A percentile compares a stretch with the other conserved stretches of the same genome.
Evolutionary conservation across 2,888 invertebrate genomes (phyloP).

Genomic region (Acronicta aceris): DNA sequence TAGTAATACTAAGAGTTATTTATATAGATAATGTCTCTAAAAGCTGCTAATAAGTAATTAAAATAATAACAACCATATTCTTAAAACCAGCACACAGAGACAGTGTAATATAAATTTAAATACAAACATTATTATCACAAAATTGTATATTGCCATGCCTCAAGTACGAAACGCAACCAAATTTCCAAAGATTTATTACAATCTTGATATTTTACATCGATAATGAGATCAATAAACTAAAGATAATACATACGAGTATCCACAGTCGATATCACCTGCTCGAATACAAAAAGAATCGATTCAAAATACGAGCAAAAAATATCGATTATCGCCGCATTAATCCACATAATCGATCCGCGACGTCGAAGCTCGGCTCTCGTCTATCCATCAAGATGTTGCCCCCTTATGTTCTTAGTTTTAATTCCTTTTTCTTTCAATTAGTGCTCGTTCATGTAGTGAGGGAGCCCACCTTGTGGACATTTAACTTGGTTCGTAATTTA

Average conservation of each 20-base stretch:
- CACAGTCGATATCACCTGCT: conserved; percentile 71
- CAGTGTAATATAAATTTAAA: no score
- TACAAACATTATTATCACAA: conserved; percentile 8
- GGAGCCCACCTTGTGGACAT: conserved; percentile 60
- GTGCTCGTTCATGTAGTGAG: conserved; percentile 55
- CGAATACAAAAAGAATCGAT: conserved; percentile 60
- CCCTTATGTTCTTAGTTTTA: conserved; percentile 48
- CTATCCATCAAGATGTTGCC: conserved; percentile 71
- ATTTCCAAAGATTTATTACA: conserved; percentile 49
- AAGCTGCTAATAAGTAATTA: no score
- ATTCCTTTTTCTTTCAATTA: conserved; percentile 63
- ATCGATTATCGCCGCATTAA: conserved; percentile 77
- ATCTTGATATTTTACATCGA: conserved; percentile 58
- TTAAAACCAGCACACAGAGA: background rate
- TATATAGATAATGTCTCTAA: no score
- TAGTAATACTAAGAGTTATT: background rate
- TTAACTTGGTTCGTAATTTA: conserved; percentile 39
- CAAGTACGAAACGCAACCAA: conserved; percentile 33
- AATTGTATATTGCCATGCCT: conserved; percentile 15
- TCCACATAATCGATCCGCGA: conserved; percentile 74
- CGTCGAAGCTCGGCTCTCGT: conserved; percentile 61
- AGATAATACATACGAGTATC: conserved; percentile 53
- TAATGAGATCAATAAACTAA: conserved; percentile 61
- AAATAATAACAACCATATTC: background rate
- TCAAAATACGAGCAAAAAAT: conserved; percentile 65